Evolutionary conservation across 2,113 vertebrate species (phyloP), one percentile per base, ranked within the genome.

Genomic region (Nothocercus julius): DNA sequence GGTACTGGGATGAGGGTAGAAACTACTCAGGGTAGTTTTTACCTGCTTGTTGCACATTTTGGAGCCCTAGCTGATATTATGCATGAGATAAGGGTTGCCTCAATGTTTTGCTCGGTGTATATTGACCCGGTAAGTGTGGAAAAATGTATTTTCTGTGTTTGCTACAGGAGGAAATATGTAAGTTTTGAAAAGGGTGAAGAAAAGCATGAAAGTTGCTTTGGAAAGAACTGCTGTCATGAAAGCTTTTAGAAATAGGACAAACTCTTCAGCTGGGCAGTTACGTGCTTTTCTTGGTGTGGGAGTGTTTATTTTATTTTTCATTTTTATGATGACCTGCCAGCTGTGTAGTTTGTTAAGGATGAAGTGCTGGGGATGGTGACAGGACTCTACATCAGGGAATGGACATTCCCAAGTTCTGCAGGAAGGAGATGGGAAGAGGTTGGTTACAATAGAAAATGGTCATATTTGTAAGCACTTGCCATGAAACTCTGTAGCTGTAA

Each of bases 1-100:
- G 49, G 16, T 3, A 0, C 6, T 20, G 9, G 13, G 53, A 15
- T 28, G 28, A 40, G 20, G 5, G 5, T 61, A 7, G 44, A 42
- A 7, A n/a, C n/a, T 7, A 44, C 28, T 85, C 21, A 28, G 3
- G 56, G 0, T 13, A 28, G 18, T 47, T 64, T 62, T 22, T 27
- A 8, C 42, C 49, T 69, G 15, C 32, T 68, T 19, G 12, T 30
- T 53, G 8, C 1, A 0, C 67, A 10, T 53, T 88, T 82, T 64
- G 17, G 25, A 87, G 42, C 22, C 16, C 40, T 85, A 78, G 21
- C 19, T 32, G 32, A 27, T 36, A 59, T 9, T 44, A 20, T 58
- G 80, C 8, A 7, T 11, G 21, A 30, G 4, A 13, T 62, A 56
- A 85, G 58, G 28, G 25, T 15, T 61, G 14, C 25, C 54, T 61